Evolutionary conservation across 1,140 invertebrate species (phyloP), one percentile per base, ranked within the genome.

Genomic region (Pseudachorutes palmiensis): DNA sequence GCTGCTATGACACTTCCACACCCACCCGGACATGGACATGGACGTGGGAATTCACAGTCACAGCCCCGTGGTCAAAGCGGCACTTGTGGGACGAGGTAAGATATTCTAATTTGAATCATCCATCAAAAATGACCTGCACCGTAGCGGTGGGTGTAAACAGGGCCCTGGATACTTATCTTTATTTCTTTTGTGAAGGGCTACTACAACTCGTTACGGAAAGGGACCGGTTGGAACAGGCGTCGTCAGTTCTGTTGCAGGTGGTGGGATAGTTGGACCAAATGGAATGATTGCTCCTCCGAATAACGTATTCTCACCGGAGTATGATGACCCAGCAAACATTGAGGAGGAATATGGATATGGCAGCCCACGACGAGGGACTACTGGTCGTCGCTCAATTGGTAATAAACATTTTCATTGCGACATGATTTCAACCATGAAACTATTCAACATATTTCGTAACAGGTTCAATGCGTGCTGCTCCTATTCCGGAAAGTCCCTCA

Each of bases 301-400:
- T 79, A 30, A 81, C 80, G 51, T 83, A 81, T 73, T 81, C 80
- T 49, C 89, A 87, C 75, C 76, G 48, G 89, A 92, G 82, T 92
- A 92, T 78, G 90, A 93, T 77, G 90, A 93, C 77, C 90, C 90
- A n/a, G 90, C 90, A 28, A 92, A 91, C 76, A 91, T 89, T 76
- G 88, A 87, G 1, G 89, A 92, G 77, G 89, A 91, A 78, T 89
- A 91, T 78, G 89, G 90, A 71, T 92, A 92, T 76, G 88, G 88
- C 67, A 89, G 88, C 68, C 88, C 89, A 63, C 86, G 86, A 62
- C 86, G 89, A 32, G 88, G 88, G 69, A 90, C 89, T 63, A 84
- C 88, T 65, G 86, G 85, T 66, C 81, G 85, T 72, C 81, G 85
- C 33, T 86, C 85, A 74, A 82, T 86, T 71, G 68, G 72, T 77